A percentile compares a stretch with the other conserved stretches of the same genome.
Conservation (phyloP, 2,888 invertebrate species). For the Strigamia crassipes region DNA sequence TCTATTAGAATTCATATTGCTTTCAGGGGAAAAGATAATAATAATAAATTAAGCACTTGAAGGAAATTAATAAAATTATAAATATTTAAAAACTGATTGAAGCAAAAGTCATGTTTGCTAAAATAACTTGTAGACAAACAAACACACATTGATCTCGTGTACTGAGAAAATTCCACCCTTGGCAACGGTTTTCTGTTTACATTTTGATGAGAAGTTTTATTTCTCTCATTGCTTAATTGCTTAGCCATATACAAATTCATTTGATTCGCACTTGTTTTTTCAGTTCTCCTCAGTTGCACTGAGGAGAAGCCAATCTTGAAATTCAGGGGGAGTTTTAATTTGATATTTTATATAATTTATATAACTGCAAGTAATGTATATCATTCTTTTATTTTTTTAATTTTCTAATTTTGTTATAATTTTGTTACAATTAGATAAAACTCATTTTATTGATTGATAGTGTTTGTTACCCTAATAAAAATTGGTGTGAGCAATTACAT, state of each 20-base stretch:
- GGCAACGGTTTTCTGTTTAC: slow-evolving; percentile 30
- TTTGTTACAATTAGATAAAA: no score
- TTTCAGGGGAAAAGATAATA: neutral
- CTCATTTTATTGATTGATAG: no score
- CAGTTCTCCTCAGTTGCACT: neutral
- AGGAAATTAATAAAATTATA: neutral
- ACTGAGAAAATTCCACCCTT: slow-evolving; percentile 15
- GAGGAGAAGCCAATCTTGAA: neutral
- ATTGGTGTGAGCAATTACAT: neutral
- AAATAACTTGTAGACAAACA: neutral
- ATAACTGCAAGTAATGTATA: no score
- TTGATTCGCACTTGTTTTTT: neutral
- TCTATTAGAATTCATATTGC: slow-evolving; percentile 8
- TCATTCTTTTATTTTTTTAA: no score
- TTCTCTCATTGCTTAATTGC: neutral
- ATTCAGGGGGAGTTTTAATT: neutral
- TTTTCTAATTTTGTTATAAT: no score
- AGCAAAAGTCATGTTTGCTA: neutral
- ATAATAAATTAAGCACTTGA: neutral
- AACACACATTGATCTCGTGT: neutral
- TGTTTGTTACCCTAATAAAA: neutral
- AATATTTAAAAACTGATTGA: neutral
- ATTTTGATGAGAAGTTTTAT: neutral
- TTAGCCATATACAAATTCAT: neutral
- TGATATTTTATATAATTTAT: no score